A percentile compares a stretch with the other conserved stretches of the same genome.
Evolutionary conservation across 2,797 vertebrate species (phyloP).

Genomic region (Liasis olivaceus): DNA sequence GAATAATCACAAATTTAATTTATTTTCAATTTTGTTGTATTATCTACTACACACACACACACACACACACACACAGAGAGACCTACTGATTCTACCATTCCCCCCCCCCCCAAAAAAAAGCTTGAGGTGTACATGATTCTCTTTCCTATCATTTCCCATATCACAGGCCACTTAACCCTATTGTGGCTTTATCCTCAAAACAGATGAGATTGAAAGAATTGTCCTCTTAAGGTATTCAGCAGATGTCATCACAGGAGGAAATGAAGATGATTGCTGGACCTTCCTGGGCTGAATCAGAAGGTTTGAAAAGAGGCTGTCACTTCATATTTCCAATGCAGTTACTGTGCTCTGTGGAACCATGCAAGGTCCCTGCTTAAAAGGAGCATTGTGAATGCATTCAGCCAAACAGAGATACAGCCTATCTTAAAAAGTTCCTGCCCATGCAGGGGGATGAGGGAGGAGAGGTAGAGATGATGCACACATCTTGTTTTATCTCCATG

Average conservation of each 20-base stretch:
- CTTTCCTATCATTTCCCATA: not conserved
- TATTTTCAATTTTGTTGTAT: not conserved
- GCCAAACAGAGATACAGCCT: not conserved
- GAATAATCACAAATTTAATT: not conserved
- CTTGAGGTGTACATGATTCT: not conserved
- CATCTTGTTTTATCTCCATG: not conserved
- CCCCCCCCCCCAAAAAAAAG: not conserved
- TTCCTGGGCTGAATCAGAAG: not conserved
- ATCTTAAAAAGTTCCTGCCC: not conserved
- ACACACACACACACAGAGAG: not conserved
- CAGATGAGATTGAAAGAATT: not conserved
- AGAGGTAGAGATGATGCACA: no score
- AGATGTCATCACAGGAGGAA: not conserved
- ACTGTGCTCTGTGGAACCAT: not conserved
- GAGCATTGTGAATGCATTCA: not conserved
- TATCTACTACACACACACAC: not conserved
- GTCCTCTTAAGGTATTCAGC: not conserved
- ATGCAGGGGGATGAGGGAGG: not conserved
- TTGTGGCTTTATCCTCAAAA: not conserved
- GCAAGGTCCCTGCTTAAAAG: not conserved
- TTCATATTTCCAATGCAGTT: not conserved
- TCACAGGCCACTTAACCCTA: not conserved
- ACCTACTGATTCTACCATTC: not conserved
- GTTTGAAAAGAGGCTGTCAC: not conserved
- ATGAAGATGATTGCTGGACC: not conserved